phyloP scores from a whole-genome alignment of 2,888 invertebrate genomes.

The Drosophila demipolita region DNA sequence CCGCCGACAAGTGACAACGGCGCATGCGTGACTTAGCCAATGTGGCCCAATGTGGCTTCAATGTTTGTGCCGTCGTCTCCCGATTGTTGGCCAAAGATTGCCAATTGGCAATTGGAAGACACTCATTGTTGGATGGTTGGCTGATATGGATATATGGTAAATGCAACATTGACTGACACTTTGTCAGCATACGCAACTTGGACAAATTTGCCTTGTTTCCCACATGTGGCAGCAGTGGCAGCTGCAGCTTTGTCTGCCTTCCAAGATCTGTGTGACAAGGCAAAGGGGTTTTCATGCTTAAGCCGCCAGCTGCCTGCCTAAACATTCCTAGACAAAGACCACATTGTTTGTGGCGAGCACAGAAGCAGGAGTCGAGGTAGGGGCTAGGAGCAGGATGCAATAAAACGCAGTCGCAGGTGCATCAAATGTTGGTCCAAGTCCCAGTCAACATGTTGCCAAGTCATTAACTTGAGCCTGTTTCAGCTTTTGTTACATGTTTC shows the following conservation, averaged over 20 bases:
- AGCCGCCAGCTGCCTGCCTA: slow-evolving; percentile 51
- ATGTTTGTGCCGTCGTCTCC: slow-evolving; percentile 12
- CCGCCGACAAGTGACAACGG: slow-evolving; percentile 69
- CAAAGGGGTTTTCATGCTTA: slow-evolving; percentile 31
- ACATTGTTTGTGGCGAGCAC: slow-evolving; percentile 11
- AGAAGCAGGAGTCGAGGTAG: not conserved
- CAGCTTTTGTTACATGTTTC: slow-evolving; percentile 77
- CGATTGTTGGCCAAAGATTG: slow-evolving; percentile 23
- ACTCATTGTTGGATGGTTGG: slow-evolving; percentile 34
- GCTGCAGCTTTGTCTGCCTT: slow-evolving; percentile 27
- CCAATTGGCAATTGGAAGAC: slow-evolving; percentile 42
- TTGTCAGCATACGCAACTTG: slow-evolving; percentile 60
- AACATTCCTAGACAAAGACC: slow-evolving; percentile 33
- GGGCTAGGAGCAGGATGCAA: slow-evolving; percentile 67
- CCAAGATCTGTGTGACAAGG: slow-evolving; percentile 14
- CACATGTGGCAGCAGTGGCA: slow-evolving; percentile 22
- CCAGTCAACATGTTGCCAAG: slow-evolving; percentile 77
- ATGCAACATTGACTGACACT: slow-evolving; percentile 58
- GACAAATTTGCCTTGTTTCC: slow-evolving; percentile 60
- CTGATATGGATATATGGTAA: slow-evolving; percentile 56
- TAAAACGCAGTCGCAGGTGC: slow-evolving; percentile 74
- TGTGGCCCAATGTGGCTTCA: slow-evolving; percentile 14
- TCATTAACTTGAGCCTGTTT: slow-evolving; percentile 79
- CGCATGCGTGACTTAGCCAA: slow-evolving; percentile 75
- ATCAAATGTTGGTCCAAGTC: slow-evolving; percentile 62